Percentiles rank a stretch among this genome's conserved stretches.
Conservation (phyloP, 35 echinoderm and acorn worm species). For the Patiria miniata region DNA sequence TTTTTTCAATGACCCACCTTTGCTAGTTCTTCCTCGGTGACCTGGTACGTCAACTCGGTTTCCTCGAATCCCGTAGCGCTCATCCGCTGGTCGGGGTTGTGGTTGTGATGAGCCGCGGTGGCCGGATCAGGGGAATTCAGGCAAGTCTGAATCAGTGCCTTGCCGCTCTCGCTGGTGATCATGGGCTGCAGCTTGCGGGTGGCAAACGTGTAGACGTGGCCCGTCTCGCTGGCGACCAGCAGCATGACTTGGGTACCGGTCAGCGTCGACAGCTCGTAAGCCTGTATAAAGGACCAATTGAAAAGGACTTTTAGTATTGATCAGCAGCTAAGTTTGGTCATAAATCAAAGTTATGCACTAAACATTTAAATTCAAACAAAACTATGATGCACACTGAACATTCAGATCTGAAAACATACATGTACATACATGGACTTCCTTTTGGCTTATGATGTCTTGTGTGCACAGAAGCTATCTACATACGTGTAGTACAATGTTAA, state of each 20-base stretch:
- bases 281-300: slow-evolving; percentile 46
- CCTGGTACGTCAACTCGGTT: slow-evolving; percentile 86
- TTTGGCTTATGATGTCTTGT: too few species aligned
- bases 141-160: slow-evolving; percentile 96
- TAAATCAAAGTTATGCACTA: too few species aligned
- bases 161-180: slow-evolving; percentile 99
- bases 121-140: slow-evolving; percentile 95
- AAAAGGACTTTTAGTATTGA: neutral
- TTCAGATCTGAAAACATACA: too few species aligned
- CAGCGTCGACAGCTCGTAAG: slow-evolving; percentile 97
- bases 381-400: too few species aligned
- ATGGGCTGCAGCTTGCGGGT: slow-evolving; percentile 97
- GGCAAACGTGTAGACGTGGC: slow-evolving; percentile 98
- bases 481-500: too few species aligned
- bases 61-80: slow-evolving; percentile 99
- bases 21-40: slow-evolving; percentile 80
- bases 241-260: slow-evolving; percentile 99
- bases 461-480: too few species aligned
- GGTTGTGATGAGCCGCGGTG: slow-evolving; percentile 38
- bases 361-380: too few species aligned
- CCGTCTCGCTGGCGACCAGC: slow-evolving; percentile 96
- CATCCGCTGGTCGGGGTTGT: slow-evolving; percentile 86
- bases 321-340: too few species aligned
- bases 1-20: neutral
- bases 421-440: too few species aligned